Base-by-base conservation (phyloP, 1,140 invertebrate species). In the Meloidogyne chitwoodi region DNA sequence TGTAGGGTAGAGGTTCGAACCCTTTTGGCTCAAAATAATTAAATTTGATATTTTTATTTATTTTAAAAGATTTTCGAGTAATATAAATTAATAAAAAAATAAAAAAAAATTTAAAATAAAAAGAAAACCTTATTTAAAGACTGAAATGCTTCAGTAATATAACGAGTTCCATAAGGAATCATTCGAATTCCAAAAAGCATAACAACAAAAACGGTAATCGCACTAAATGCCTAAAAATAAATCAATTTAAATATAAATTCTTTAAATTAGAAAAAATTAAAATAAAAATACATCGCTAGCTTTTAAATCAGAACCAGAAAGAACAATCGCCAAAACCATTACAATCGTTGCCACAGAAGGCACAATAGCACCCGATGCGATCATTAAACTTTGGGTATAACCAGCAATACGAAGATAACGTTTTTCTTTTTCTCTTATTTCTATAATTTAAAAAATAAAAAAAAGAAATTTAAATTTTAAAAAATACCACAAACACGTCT, bases 301-400 rank as follows among this genome's bases (percentile, higher is more conserved):
- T 31, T 89, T 89, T 0, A 92, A 88, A 84, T 90, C 89, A 84
- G 89, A 87, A 41, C 91, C 91, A 29, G 89, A 86, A 22, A 88
- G 84, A n/a, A 91, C 89, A 78, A 92, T 90, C n/a, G 89, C 88
- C 22, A 92, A 84, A 80, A 92, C 91, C 2, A 91, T 92, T 56
- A 91, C 85, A 0, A 91, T 89, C 66, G 92, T 88, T 61, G 91
- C 88, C 22, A 78, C 77, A 62, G 68, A 38, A 16, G 92, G 91
- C 48, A 92, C 88, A 34, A 91, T 88, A n/a, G 90, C 89, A 48
- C 90, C 89, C 31, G 91, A 84, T 6, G 91, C 91, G 38, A 91
- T 89, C 77, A 90, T 91, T 22, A 92, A 81, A 82, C 90, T 91
- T 81, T 91, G 90, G 0, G 90, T 88, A 79, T 90, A 91, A 1